Conservation (phyloP, 2,113 vertebrate species). For the human (Homo sapiens) region DNA sequence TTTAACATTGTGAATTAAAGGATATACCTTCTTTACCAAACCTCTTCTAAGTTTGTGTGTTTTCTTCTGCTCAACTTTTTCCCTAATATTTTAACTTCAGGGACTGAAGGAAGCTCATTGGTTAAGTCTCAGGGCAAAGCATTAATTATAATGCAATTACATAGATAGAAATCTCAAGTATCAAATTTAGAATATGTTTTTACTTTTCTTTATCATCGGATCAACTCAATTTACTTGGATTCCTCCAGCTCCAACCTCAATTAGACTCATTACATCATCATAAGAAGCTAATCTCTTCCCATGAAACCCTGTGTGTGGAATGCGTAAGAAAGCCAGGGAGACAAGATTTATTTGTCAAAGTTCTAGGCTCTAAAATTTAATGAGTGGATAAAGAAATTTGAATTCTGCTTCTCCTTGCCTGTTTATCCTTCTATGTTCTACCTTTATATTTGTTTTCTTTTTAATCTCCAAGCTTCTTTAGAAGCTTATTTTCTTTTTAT, state of each 20-base stretch:
- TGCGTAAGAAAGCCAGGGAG: background rate
- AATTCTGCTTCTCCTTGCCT: background rate
- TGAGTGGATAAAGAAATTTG: background rate
- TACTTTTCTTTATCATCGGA: conserved; percentile 12
- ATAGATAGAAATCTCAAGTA: conserved; percentile 47
- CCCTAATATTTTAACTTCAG: background rate
- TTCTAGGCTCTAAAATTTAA: background rate
- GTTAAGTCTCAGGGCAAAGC: background rate
- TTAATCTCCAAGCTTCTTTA: background rate
- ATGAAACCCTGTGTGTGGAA: conserved; percentile 2
- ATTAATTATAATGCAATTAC: conserved; percentile 34
- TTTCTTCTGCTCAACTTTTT: background rate
- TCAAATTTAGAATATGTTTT: conserved; percentile 56
- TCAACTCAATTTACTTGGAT: conserved; percentile 55
- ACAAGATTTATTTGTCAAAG: conserved; percentile 28
- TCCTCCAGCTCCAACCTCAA: background rate
- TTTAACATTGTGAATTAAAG: background rate
- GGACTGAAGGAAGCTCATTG: background rate
- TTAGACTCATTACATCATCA: conserved; percentile 29
- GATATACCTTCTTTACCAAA: background rate
- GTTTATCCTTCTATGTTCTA: background rate
- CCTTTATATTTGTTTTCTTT: background rate
- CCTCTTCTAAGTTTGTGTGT: background rate
- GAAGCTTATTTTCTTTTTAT: background rate
- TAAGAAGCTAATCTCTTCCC: conserved; percentile 39